Evolutionary conservation across 2,113 vertebrate species (phyloP), one percentile per base, ranked within the genome.

Genomic region (Ovis canadensis): DNA sequence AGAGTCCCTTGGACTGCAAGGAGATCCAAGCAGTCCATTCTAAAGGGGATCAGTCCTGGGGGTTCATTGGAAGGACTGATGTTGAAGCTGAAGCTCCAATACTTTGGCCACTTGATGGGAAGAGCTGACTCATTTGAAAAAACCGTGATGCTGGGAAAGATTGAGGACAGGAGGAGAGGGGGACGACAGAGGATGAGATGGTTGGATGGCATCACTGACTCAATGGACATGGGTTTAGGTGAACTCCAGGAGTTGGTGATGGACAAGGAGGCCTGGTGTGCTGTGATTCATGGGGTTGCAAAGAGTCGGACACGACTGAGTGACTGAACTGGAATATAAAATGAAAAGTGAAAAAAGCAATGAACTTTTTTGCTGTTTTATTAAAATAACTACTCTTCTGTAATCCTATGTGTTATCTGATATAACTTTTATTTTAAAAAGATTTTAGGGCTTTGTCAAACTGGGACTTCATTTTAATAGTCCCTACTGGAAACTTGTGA

Each of bases 361-460:
- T 43, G 40, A 27, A 27, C 40, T 43, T 77, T 77, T 25, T 80
- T 81, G 64, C 21, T 59, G 6, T 86, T 95, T 94, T 95, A 55
- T 94, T 87, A 55, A 92, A 92, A 94, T 59, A 71, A 64, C n/a
- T 77, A 12, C 9, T 78, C 62, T 71, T 84, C 33, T 33, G 43
- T 86, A 93, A 57, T 48, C 85, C 67, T 64, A 11, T 78, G 52
- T 86, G 54, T 74, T 94, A 40, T 85, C 60, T 91, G 60, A 88
- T 71, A 59, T 0, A 92, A 48, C 31, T 96, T 97, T 88, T 57
- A 90, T 84, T 94, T 84, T 16, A 90, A 57, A 45, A 71, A 86
- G 64, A 40, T 60, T 86, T 19, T n/a, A 29, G 6, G 52, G 50
- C 40, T 80, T 29, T 74, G 33, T 92, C 91, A 90, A 11, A 13